These are phyloP conservation scores for Hystrix brachyura DNA, from an alignment of 2,113 vertebrate species.

Conservation along the genomic window DNA sequence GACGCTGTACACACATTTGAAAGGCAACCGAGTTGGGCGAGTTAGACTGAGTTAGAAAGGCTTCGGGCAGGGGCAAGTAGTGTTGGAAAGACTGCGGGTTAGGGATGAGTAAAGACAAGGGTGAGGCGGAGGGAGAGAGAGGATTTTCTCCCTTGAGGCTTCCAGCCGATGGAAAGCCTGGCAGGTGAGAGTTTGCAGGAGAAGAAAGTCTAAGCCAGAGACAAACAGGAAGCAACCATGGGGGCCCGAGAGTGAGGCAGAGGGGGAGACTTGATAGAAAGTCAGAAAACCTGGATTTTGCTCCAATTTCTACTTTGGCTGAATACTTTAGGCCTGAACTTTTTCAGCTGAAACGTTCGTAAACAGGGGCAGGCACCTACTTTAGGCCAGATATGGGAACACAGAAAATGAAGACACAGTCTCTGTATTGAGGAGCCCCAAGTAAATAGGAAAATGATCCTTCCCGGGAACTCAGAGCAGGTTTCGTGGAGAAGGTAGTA, in stretches of 20 bases:
- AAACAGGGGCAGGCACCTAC: too few species aligned
- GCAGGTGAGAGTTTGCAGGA: too few species aligned
- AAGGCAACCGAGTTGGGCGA: neutral
- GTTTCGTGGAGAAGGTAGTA: constrained; percentile 3
- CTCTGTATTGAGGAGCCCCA: neutral
- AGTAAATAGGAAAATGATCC: neutral
- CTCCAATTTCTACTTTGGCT: neutral
- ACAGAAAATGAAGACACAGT: neutral
- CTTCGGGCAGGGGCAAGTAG: neutral
- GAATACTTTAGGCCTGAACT: constrained; percentile 6
- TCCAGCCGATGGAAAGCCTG: neutral
- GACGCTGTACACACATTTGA: neutral
- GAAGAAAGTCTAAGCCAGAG: neutral
- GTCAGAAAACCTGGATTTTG: neutral
- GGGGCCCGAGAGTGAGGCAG: too few species aligned
- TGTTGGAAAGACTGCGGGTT: neutral
- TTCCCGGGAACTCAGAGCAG: neutral
- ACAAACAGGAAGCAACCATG: neutral
- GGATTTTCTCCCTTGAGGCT: too few species aligned
- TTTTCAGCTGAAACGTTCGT: neutral
- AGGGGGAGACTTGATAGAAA: neutral
- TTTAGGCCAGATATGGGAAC: neutral
- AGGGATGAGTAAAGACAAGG: neutral
- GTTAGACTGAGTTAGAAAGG: neutral
- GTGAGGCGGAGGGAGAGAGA: neutral